Conservation (phyloP, 2,113 vertebrate species). For the Triplophysa siluroides region DNA sequence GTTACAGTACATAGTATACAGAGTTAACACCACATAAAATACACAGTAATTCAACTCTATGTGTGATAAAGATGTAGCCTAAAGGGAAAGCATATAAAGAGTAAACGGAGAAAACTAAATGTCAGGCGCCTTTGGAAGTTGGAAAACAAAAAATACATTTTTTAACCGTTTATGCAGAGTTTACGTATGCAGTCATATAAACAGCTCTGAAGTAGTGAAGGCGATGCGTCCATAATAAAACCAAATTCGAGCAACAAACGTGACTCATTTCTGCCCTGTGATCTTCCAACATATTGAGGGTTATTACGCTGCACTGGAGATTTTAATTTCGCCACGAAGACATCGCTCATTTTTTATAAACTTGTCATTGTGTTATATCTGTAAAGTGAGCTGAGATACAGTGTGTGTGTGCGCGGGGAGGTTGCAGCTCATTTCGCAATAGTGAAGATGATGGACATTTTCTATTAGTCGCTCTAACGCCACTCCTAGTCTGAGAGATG, state of each 20-base stretch:
- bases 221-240: background rate
- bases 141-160: background rate
- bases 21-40: too few species aligned
- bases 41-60: too few species aligned
- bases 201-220: too few species aligned
- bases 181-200: background rate
- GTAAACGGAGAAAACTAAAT: too few species aligned
- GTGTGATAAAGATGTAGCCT: too few species aligned
- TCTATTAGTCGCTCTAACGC: constrained; percentile 57
- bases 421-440: constrained; percentile 25
- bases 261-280: constrained; percentile 10
- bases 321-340: background rate
- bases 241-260: background rate
- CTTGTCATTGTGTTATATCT: constrained; percentile 22
- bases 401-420: constrained; percentile 20
- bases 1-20: too few species aligned
- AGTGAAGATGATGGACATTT: constrained; percentile 51
- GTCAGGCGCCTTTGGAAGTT: background rate
- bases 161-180: too few species aligned
- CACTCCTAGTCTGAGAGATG: constrained; percentile 24
- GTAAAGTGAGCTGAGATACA: constrained; percentile 21
- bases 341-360: constrained; percentile 24
- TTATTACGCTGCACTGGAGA: constrained; percentile 16
- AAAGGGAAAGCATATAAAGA: too few species aligned
- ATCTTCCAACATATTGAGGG: background rate